Conservation (phyloP, 2,888 invertebrate species). For the Ophion slaviceki region DNA sequence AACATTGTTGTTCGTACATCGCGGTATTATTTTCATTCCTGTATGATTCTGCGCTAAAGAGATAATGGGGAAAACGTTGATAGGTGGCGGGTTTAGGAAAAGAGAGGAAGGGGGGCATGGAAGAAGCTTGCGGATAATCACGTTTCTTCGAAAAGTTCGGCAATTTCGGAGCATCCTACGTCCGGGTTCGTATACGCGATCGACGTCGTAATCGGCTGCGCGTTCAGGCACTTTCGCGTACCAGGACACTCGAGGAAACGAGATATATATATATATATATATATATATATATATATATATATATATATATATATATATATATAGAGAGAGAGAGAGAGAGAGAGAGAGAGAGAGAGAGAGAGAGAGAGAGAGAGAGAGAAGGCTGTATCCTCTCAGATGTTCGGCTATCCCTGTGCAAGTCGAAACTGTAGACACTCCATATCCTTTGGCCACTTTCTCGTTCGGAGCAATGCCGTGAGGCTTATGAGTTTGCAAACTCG, state of each 20-base stretch:
- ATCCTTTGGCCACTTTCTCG: conserved; percentile 67
- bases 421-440: conserved; percentile 63
- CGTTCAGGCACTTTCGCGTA: conserved; percentile 68
- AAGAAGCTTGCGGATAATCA: conserved; percentile 54
- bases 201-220: conserved; percentile 80
- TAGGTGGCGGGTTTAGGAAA: background rate
- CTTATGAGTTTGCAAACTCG: conserved; percentile 82
- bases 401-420: conserved; percentile 67
- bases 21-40: no score
- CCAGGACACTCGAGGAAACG: background rate
- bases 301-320: no score
- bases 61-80: conserved; percentile 43
- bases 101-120: background rate
- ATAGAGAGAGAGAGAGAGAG: background rate
- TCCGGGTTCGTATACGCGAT: conserved; percentile 74
- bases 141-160: conserved; percentile 77
- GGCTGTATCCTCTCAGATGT: conserved; percentile 69
- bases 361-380: background rate
- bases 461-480: conserved; percentile 70
- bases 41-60: background rate
- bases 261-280: no score
- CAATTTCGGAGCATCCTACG: conserved; percentile 75
- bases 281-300: no score
- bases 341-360: background rate
- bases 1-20: no score